Evolutionary conservation across 2,113 vertebrate genomes (phyloP), one percentile per base, ranked within the genome.

Genomic region (Mionectes macconnelli): DNA sequence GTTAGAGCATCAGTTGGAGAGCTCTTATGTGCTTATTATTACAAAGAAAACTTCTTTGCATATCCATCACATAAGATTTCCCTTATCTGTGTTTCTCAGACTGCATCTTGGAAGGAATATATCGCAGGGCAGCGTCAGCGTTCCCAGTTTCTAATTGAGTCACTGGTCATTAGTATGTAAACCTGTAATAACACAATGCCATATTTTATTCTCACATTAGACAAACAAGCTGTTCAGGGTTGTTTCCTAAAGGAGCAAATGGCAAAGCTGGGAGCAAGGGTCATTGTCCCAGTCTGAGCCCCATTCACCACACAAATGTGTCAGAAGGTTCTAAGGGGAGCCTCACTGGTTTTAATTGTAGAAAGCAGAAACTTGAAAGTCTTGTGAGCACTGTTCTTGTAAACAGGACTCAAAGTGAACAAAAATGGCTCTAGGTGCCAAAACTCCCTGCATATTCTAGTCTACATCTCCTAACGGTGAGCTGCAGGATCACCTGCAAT

Each of bases 61-160:
- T 86, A 78, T 68, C 42, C n/a, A 81, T 59, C 37, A 55, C 24
- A 42, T 72, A 47, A 45, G 44, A 90, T 94, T 95, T 68, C 28
- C 63, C 79, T 88, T 90, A 93, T 88, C 95, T 81, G 23, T 75
- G 59, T 74, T 92, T 84, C 90, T 94, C 93, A 95, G 88, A 22
- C 76, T 81, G 28, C 18, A 44, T 74, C 40, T 92, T 90, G 68
- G 73, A 37, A 96, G 79, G 30, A 90, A 67, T 88, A 86, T n/a
- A 75, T 60, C 64, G 91, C 45, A 66, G 60, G 83, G 55, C 30
- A 84, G 19, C 59, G 70, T 74, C 80, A 77, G 15, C n/a, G 30
- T 64, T 88, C 42, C 50, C 10, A n/a, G 62, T 62, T 91, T 73
- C 72, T 94, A 35, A 59, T 70, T 77, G 83, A 95, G 55, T 45